Conservation (phyloP, 2,888 invertebrate genomes). For the Alentia gelatinosa region DNA sequence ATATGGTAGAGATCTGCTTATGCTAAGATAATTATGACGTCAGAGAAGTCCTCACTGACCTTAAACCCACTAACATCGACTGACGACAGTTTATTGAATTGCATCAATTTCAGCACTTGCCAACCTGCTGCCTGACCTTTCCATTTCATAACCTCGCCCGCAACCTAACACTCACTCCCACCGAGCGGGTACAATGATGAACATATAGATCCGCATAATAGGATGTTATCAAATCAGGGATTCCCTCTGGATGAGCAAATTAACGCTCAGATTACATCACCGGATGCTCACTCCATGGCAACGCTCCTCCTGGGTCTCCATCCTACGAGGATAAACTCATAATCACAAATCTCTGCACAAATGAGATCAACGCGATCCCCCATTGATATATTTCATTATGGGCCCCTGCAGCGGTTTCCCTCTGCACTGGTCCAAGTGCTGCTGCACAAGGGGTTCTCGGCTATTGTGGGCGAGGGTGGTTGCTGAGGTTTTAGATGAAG, state of each 20-base stretch:
- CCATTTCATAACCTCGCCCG: not conserved
- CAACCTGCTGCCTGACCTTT: not conserved
- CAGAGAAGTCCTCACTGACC: too few species aligned
- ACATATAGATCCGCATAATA: not conserved
- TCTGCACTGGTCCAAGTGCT: not conserved
- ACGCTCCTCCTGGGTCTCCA: not conserved
- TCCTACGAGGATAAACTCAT: not conserved
- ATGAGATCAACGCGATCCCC: not conserved
- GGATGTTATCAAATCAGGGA: not conserved
- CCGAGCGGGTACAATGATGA: not conserved
- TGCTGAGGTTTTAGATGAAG: too few species aligned
- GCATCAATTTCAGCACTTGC: not conserved
- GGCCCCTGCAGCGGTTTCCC: not conserved
- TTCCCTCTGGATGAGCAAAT: not conserved
- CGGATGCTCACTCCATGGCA: not conserved
- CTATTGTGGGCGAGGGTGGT: too few species aligned
- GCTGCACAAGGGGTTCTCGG: too few species aligned
- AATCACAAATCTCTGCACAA: not conserved
- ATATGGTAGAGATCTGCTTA: too few species aligned
- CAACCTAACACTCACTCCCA: not conserved
- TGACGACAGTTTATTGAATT: not conserved
- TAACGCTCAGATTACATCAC: not conserved
- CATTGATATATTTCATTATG: constrained; percentile 1
- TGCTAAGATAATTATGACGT: too few species aligned
- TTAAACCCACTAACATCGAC: too few species aligned